Conservation (phyloP, 2,113 vertebrate genomes). For the Hucho hucho region DNA sequence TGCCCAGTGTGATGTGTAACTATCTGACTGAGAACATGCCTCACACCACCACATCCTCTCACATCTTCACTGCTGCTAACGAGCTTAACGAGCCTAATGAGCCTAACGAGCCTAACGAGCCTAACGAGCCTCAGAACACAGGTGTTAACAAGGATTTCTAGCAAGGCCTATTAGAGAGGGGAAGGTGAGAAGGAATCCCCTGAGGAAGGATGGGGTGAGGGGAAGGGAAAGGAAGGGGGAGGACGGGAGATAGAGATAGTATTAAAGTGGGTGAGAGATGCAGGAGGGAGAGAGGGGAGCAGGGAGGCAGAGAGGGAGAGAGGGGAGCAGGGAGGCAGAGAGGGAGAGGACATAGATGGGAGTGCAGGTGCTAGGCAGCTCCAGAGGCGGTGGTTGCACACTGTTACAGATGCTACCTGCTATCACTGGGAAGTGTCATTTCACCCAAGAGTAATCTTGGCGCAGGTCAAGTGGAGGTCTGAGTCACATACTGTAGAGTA, state of each 20-base stretch:
- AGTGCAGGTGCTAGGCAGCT: too few relatives aligned
- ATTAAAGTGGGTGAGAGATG: background rate
- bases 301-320: background rate
- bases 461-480: too few relatives aligned
- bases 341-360: too few relatives aligned
- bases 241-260: background rate
- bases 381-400: too few relatives aligned
- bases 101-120: slow-evolving; percentile 12
- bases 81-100: slow-evolving; percentile 11
- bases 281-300: slow-evolving; percentile 1
- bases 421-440: too few relatives aligned
- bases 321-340: background rate
- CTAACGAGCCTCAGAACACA: background rate
- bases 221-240: background rate
- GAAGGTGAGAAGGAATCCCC: too few relatives aligned
- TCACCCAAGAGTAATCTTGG: too few relatives aligned
- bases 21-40: slow-evolving; percentile 7
- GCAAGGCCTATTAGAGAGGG: too few relatives aligned
- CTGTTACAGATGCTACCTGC: too few relatives aligned
- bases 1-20: slow-evolving; percentile 20
- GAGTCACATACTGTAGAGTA: too few relatives aligned
- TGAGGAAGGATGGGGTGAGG: background rate
- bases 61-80: slow-evolving; percentile 19
- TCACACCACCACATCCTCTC: background rate
- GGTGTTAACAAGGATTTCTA: background rate